Evolutionary conservation across 2,113 vertebrate species (phyloP), one percentile per base, ranked within the genome.

Genomic region (Drymodes brunneopygia): DNA sequence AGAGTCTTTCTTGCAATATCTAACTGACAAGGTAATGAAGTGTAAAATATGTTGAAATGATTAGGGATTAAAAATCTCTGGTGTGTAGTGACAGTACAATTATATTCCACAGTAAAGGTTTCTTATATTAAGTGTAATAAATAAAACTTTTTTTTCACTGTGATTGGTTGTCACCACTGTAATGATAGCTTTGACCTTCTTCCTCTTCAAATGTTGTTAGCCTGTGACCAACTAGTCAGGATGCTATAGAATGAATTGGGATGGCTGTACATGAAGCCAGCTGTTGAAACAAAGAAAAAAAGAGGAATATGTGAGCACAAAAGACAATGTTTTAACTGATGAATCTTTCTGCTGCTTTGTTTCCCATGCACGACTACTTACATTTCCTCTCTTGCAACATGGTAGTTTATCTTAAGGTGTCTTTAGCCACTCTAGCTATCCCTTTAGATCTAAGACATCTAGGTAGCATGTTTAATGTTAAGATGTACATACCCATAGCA

Each of bases 1-100:
- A 98, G 98, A 98, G 95, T 96, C 97, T 97, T 98, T 97, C 92
- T 64, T 97, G 96, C 90, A 97, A 87, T 98, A 97, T 97, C 97
- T 98, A 98, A 97, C 98, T 97, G 95, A 96, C 98, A 98, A 98
- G 98, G 98, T 98, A 98, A 98, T 98, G 98, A 98, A 98, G 97
- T 98, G 98, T 98, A 98, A 98, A 98, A 98, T 98, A 98, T 98
- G 97, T 98, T 97, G 98, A 97, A 98, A 98, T 98, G 98, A 98
- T 98, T 98, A 97, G 98, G 98, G 98, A 98, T 98, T 98, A 98
- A 98, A 98, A 98, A 98, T 98, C 98, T 98, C 98, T 98, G 97
- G 98, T 98, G 98, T 98, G 98, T 97, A 98, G 98, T 98, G 98
- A 98, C 97, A 98, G 97, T 97, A 96, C 98, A 98, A 98, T 98